These are phyloP conservation scores for Setophaga coronata DNA, from an alignment of 2,113 vertebrate species.

Conservation along the genomic window DNA sequence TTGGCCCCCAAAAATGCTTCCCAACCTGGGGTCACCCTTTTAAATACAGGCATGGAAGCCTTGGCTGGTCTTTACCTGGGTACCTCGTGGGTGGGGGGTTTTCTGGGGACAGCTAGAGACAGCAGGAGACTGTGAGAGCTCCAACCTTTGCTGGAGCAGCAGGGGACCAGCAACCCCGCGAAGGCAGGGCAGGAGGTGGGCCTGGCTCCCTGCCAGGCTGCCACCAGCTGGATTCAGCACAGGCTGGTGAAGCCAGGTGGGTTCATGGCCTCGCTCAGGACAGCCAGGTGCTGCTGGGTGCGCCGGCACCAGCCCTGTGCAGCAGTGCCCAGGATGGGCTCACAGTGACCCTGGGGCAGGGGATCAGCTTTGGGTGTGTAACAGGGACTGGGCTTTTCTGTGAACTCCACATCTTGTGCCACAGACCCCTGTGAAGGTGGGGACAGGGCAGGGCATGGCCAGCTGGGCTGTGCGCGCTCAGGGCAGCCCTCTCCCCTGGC, in stretches of 20 bases:
- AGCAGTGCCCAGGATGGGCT: neutral
- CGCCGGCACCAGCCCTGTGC: neutral
- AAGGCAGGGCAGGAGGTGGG: neutral
- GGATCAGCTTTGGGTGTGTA: fast-evolving
- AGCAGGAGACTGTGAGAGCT: fast-evolving
- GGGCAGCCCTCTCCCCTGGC: neutral
- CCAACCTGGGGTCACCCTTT: neutral
- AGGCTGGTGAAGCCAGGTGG: neutral
- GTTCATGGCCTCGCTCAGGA: neutral
- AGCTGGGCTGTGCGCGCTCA: fast-evolving
- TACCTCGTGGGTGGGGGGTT: neutral
- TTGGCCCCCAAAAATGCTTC: neutral
- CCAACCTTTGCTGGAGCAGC: neutral
- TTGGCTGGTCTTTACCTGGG: neutral
- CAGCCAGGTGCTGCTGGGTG: neutral
- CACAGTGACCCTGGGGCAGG: fast-evolving
- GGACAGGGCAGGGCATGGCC: neutral
- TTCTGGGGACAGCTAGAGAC: neutral
- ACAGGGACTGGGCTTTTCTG: fast-evolving
- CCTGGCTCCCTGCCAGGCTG: neutral
- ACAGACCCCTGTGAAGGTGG: fast-evolving
- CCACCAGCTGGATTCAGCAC: neutral
- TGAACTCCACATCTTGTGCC: fast-evolving
- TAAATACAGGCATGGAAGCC: neutral
- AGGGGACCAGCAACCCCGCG: neutral